Base-by-base conservation (phyloP, 2,888 invertebrate species). In the Cataglyphis altisquamis region DNA sequence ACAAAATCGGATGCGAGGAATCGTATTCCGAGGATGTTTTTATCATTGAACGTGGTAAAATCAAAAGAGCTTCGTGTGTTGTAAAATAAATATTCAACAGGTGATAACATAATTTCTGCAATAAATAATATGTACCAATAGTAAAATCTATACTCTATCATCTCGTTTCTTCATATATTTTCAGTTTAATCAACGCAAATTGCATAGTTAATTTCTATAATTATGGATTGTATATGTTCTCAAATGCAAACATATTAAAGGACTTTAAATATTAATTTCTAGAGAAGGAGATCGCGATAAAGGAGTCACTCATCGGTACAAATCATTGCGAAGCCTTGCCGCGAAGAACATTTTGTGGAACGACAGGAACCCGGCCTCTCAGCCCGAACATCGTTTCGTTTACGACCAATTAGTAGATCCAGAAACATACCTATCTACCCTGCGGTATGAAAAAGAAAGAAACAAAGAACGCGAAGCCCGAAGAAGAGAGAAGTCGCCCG, bases 361-460 rank as follows among this genome's bases (percentile, higher is more conserved):
- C 83, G 77, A 64, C 64, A 73, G 82, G 55, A 68, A 73, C 70
- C 83, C 85, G 70, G 48, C 41, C 73, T 80, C 29, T 64, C 68
- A 72, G 41, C 55, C 73, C 45, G 89, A 88, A 84, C 89, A 88
- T 90, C 87, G 89, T 90, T 87, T 84, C 87, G 87, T 92, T 92
- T 92, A 92, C 90, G 92, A 90, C 92, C 93, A 92, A 92, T 92
- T 92, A 93, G 91, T 90, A 91, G 88, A 88, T 87, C 85, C 91
- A 88, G 90, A 91, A 90, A 91, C 89, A 90, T 89, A 90, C 90
- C 88, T 88, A 91, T 89, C 87, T 88, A 90, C 89, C 87, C 81
- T 83, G 83, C 84, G 75, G 63, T 83, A 48, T 36, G 32, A 77
- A 64, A 78, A 77, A 62, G n/a, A n/a, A 52, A n/a, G 1, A 52